Evolutionary conservation across 2,797 vertebrate species (phyloP), one percentile per base, ranked within the genome.

Genomic region (Neopelma chrysocephalum): DNA sequence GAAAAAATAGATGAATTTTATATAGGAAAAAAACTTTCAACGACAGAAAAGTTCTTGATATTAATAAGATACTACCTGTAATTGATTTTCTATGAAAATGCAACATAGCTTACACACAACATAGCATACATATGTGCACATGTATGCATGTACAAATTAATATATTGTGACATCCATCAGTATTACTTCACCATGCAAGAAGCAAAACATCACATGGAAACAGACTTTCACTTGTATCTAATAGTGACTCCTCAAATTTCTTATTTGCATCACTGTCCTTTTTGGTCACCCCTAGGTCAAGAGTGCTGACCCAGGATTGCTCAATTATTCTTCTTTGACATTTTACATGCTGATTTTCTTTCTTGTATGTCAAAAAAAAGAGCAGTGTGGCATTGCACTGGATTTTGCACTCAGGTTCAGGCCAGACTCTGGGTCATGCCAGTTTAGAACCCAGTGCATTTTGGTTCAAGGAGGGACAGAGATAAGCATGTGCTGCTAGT

Each of bases 31-130:
- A 93, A 34, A 8, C 15, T 45, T 31, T 23, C n/a, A 64, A 72
- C 5, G 73, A 81, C 21, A 73, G 68, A 40, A 25, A 15, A 81
- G 15, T 71, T 81, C 26, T 79, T 57, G 36, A 22, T 60, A 70
- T 60, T 58, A 68, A 12, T 50, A 80, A 87, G 56, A 29, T 26
- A 87, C 16, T 14, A 71, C n/a, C 32, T 53, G 8, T 51, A 89
- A 12, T 81, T 90, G 56, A 48, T 71, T 61, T 79, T 60, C 87
- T 53, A 64, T 82, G 83, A 79, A 87, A 69, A 88, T 87, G 68
- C 15, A 61, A 27, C 25, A 48, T 11, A 93, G 58, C 27, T 21
- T 23, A 65, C 4, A 38, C 57, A 65, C 7, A 25, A 12, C 13
- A 29, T 9, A 84, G 20, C 2, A 56, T 10, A 15, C 6, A 11